A percentile compares a stretch with the other conserved stretches of the same genome.
These are phyloP conservation scores for Notothenia coriiceps DNA, from an alignment of 2,113 vertebrate genomes.

Conservation along the genomic window DNA sequence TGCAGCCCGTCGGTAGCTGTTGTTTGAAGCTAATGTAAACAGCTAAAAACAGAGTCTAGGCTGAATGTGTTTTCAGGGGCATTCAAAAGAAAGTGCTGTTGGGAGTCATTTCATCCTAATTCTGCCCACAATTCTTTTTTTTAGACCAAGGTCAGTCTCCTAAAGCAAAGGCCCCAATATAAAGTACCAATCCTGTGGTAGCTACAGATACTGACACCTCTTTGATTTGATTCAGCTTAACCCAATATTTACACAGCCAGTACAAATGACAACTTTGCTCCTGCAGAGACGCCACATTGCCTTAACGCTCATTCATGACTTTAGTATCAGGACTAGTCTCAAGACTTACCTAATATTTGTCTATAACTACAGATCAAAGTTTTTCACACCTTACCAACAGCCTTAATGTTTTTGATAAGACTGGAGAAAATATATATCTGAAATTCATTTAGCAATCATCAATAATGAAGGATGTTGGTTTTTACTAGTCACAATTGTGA, in stretches of 20 bases:
- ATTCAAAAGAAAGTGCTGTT: not conserved
- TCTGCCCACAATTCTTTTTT: not conserved
- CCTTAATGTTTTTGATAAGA: not conserved
- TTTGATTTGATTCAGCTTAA: slow-evolving; percentile 10
- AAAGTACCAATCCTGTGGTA: not conserved
- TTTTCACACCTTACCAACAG: not conserved
- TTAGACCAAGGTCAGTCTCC: not conserved
- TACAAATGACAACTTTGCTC: not conserved
- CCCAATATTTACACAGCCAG: not conserved
- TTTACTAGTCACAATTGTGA: not conserved
- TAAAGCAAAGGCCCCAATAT: not conserved
- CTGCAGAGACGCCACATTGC: not conserved
- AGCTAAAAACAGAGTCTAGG: not conserved
- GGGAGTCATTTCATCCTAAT: not conserved
- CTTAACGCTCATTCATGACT: not conserved
- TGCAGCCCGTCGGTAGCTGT: not conserved
- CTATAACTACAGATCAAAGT: not conserved
- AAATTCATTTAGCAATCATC: not conserved
- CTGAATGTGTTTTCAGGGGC: not conserved
- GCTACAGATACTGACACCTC: not conserved
- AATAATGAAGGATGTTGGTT: not conserved
- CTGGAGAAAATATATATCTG: not conserved
- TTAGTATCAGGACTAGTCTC: no score
- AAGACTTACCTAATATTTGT: no score
- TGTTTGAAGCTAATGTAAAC: not conserved